Evolutionary conservation across 2,797 vertebrate species (phyloP).

Genomic region (Setipinna tenuifilis): DNA sequence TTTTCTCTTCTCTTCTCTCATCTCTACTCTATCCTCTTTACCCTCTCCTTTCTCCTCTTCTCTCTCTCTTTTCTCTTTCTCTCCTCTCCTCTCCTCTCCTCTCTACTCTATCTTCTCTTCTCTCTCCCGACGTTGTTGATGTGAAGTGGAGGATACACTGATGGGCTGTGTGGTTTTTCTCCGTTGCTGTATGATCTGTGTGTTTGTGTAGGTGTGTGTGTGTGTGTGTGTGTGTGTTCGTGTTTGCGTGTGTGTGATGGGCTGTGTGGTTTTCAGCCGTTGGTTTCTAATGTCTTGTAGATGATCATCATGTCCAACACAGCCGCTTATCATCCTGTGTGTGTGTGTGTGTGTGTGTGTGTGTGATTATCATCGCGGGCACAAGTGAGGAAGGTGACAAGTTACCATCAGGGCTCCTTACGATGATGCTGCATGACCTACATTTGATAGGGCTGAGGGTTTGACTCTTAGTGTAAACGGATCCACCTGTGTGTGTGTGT

Average conservation of each 20-base stretch:
- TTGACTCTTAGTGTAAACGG: background rate
- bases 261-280: background rate
- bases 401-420: background rate
- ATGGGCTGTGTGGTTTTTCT: background rate
- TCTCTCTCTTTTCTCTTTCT: too few relatives aligned
- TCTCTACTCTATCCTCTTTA: too few relatives aligned
- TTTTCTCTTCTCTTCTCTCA: too few relatives aligned
- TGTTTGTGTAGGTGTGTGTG: too few relatives aligned
- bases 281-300: background rate
- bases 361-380: too few relatives aligned
- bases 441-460: background rate
- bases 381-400: too few relatives aligned
- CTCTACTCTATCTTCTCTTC: too few relatives aligned
- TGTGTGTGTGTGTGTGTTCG: too few relatives aligned
- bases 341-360: too few relatives aligned
- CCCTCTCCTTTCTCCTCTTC: too few relatives aligned
- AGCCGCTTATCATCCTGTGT: background rate
- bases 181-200: too few relatives aligned
- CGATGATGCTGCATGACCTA: background rate
- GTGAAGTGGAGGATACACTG: background rate
- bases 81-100: too few relatives aligned
- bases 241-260: background rate
- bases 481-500: constrained; percentile 14
- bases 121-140: background rate
- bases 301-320: background rate